Base-by-base conservation (phyloP, 1,140 invertebrate species). In the Cyclargus thomasi region DNA sequence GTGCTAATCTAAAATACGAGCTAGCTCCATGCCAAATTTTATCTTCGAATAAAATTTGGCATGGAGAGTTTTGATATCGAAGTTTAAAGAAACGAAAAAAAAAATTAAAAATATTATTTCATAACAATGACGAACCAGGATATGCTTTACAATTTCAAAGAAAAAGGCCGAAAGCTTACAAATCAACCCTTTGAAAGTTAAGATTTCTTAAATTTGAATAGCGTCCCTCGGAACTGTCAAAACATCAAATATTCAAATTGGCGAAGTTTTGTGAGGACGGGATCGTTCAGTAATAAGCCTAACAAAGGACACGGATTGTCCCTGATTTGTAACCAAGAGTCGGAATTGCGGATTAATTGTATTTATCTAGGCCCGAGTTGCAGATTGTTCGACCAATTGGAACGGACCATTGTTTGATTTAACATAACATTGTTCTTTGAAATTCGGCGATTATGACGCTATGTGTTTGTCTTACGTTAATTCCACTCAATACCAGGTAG, bases 261-360 rank as follows among this genome's bases (percentile, higher is more conserved):
- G 7, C 5, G 17, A 59, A 20, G 55, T 59, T 59, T 59, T 59
- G 17, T 21, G 20, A 59, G 39, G 39, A 47, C 10, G 39, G 39
- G 39, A 47, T 21, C 17, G 55, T 59, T 20, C 55, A 59, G 20
- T 59, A 22, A 59, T 59, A 59, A 20, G 55, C 17, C 55, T 59
- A 20, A 59, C 55, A 20, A 59, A 59, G 55, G 55, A 59, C 18
- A 21, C 18, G 18, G 17, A 59, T 18, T 21, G 55, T 59, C 20
- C 55, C 20, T 59, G 55, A 20, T 59, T 59, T 20, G 55, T 59
- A 59, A 59, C 55, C 55, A 18, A 59, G 74, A 82, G 70, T 74
- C 70, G 65, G 75, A 70, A 78, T 75, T 73, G 70, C 47, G 70
- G 74, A 80, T 80, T 80, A 80, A 82, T 80, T 78, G 78, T 77